Evolutionary conservation across 2,888 invertebrate genomes (phyloP).

Genomic region (Lasioglossum figueresi): DNA sequence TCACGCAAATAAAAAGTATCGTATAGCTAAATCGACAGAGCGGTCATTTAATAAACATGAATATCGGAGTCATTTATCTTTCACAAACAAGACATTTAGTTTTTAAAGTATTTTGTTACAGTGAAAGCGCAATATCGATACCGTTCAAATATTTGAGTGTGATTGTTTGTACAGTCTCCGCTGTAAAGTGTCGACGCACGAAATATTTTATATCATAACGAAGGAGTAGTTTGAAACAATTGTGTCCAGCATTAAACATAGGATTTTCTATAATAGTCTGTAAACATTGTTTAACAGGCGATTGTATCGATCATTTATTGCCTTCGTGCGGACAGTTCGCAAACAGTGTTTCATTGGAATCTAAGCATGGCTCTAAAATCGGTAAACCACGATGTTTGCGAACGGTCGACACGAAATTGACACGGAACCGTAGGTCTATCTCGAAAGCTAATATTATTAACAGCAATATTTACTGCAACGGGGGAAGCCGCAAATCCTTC

Average conservation of each 20-base stretch:
- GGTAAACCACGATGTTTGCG: slow-evolving; percentile 43
- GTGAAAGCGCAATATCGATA: neutral
- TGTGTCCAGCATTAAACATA: neutral
- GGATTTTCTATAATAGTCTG: no score
- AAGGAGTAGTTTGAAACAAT: neutral
- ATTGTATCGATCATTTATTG: neutral
- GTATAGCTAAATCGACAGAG: no score
- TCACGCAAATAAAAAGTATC: no score
- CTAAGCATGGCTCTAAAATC: slow-evolving; percentile 45
- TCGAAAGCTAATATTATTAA: slow-evolving; percentile 49
- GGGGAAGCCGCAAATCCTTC: slow-evolving; percentile 45
- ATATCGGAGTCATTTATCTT: neutral
- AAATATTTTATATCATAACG: neutral
- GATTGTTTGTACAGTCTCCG: neutral
- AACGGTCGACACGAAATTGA: slow-evolving; percentile 39
- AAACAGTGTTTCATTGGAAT: slow-evolving; percentile 32
- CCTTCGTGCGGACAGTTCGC: slow-evolving; percentile 20
- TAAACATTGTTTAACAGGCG: neutral
- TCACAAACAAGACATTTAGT: neutral
- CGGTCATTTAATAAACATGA: neutral
- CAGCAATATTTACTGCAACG: slow-evolving; percentile 43
- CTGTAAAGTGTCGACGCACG: no score
- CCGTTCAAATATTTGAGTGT: neutral
- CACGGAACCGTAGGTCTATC: slow-evolving; percentile 40
- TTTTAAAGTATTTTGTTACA: neutral